Base-by-base conservation (phyloP, 2,113 vertebrate genomes). In the Steatornis caripensis region DNA sequence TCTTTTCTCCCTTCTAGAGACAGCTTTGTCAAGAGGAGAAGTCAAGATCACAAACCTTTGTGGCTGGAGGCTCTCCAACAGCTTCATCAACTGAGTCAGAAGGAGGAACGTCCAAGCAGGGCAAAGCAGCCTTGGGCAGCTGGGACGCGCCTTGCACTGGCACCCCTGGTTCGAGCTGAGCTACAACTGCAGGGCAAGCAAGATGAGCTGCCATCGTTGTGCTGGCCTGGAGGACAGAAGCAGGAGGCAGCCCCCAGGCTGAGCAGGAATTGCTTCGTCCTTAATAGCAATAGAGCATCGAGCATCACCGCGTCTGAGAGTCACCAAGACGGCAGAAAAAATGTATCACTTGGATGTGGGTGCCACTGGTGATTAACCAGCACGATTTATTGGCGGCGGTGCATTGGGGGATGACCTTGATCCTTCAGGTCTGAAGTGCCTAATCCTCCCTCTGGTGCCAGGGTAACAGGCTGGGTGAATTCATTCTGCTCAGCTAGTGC, bases 121-220 rank as follows among this genome's bases (percentile, higher is more conserved):
- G 24, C 10, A 46, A 51, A 80, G 72, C 58, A 94, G 57, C 65
- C 51, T 36, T 6, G 21, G 36, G 11, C 51, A 92, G 49, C 12
- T 0, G 0, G 76, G 43, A 54, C 0, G 2, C 0, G 1, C 22
- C 57, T 61, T 88, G 32, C 2, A 2, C 41, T 84, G 93, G 29
- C 26, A 58, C 2, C 27, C 10, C 65, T 18, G 10, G 23, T 17
- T 51, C 0, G 0, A 79, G 49, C 49, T 89, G 88, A 82, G 61
- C 53, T 66, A 22, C 62, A 65, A 6, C 6, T 2, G 3, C 21
- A 74, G 41, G 34, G 12, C 22, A 55, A 36, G 15, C 5, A 12
- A 3, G 3, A 14, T 19, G 48, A 75, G 46, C 57, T 87, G 69
- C 22, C 9, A 5, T 26, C 83, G 21, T 3, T 60, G 43, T 2